Percentiles rank a stretch among this genome's conserved stretches.
Conservation (phyloP, 2,888 invertebrate species). For the Mechanitis messenoides region DNA sequence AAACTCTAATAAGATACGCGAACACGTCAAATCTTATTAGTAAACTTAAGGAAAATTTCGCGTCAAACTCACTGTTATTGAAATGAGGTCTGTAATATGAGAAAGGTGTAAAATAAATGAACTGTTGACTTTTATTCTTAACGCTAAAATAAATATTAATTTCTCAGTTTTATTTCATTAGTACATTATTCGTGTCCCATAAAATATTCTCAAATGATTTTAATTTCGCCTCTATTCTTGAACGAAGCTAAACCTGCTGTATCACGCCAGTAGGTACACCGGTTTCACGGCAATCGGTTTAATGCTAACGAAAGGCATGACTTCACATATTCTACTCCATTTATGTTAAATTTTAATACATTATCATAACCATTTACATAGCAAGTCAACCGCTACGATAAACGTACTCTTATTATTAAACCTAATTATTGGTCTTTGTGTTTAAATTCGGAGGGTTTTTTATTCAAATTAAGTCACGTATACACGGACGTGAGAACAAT, state of each 20-base stretch:
- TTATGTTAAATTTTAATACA: constrained; percentile 62
- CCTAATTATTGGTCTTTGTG: constrained; percentile 74
- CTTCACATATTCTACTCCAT: constrained; percentile 67
- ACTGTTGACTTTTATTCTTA: too few relatives aligned
- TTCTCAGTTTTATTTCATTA: too few relatives aligned
- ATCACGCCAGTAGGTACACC: constrained; percentile 52
- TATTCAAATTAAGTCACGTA: constrained; percentile 62
- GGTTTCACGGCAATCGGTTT: constrained; percentile 47
- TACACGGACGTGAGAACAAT: constrained; percentile 49
- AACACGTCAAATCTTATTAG: too few relatives aligned
- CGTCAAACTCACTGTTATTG: too few relatives aligned
- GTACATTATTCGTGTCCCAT: neutral
- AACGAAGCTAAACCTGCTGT: constrained; percentile 43
- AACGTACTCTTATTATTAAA: constrained; percentile 60
- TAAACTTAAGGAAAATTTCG: too few relatives aligned
- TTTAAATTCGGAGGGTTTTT: constrained; percentile 57
- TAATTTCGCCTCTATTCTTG: constrained; percentile 26
- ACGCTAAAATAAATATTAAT: too few relatives aligned
- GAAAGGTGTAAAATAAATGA: too few relatives aligned
- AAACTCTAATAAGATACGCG: too few relatives aligned
- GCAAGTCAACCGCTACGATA: constrained; percentile 54
- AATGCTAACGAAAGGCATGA: constrained; percentile 58
- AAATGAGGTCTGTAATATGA: too few relatives aligned
- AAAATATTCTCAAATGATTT: constrained; percentile 6
- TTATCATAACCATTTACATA: constrained; percentile 74